Base-by-base conservation (phyloP, 2,113 vertebrate genomes). In the Trogon surrucura region DNA sequence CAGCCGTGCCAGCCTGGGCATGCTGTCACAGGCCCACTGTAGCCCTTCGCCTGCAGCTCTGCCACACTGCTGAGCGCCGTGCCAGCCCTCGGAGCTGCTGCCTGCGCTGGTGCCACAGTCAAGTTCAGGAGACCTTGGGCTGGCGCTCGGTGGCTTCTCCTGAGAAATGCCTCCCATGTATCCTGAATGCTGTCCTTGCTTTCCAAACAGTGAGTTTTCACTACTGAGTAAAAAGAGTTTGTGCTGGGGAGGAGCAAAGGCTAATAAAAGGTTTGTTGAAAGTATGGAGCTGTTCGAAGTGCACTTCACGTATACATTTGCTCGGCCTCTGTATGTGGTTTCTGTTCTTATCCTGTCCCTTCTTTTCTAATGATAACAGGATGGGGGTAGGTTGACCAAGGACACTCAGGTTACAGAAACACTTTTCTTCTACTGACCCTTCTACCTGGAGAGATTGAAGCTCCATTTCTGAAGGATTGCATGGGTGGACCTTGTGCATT, bases 181-280 rank as follows among this genome's bases (percentile, higher is more conserved):
- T 38, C 64, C 71, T 7, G n/a, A 80, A 73, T 74, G 38, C 41
- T 12, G 53, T 82, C 88, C 85, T 90, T 65, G 82, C 66, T 85
- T 85, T 80, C 70, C 79, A 62, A 94, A 91, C 32, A 45, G 61
- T 45, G 48, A n/a, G 48, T 77, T 96, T 96, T 91, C 88, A 85
- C 69, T 92, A 64, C 30, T 4, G 12, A 78, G 82, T 90, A 93
- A 91, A 82, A 79, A 64, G 61, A 83, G 23, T 60, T 66, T 90
- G 25, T 92, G 29, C 5, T 80, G 60, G 67, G 60, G 65, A 78
- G 88, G 61, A 66, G 47, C 83, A 23, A 53, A 88, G 26, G 60
- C 57, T 89, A 87, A 85, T 93, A 80, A 87, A 95, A 93, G 64
- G 41, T 89, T 65, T 91, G 77, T 80, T 94, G 95, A 96, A 97